Evolutionary conservation across 53 echinoderm and acorn worm species (phyloP).

Genomic region (Apostichopus leukothele): DNA sequence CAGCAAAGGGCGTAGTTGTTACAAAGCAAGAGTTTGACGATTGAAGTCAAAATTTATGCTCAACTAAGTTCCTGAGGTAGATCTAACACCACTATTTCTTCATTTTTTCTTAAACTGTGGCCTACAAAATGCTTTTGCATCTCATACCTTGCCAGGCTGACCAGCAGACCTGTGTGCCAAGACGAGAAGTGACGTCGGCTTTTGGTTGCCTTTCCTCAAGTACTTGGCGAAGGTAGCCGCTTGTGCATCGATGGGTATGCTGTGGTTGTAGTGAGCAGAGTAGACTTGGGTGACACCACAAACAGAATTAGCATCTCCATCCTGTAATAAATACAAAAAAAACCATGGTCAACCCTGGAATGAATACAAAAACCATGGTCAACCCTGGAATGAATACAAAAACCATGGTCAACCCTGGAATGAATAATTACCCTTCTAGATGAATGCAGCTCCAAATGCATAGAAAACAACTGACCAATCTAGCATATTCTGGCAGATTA

Average conservation of each 20-base stretch:
- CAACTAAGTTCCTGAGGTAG: too few species aligned
- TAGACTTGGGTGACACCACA: conserved; percentile 84
- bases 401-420: not conserved
- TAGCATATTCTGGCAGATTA: too few species aligned
- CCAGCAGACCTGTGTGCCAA: conserved; percentile 77
- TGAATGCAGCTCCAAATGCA: too few species aligned
- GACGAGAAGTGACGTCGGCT: conserved; percentile 69
- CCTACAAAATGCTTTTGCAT: too few species aligned
- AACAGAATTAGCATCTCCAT: conserved; percentile 67
- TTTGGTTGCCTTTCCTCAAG: conserved; percentile 74
- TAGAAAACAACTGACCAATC: too few species aligned
- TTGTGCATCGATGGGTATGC: conserved; percentile 91
- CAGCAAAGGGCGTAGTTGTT: too few species aligned
- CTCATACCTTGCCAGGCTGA: conserved; percentile 82
- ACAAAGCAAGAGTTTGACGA: too few species aligned
- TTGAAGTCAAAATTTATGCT: too few species aligned
- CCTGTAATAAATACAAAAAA: conserved; percentile 26
- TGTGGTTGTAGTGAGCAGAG: conserved; percentile 64
- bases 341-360: not conserved
- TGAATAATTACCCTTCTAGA: too few species aligned
- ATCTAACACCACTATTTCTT: too few species aligned
- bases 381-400: not conserved
- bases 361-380: not conserved
- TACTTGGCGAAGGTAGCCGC: conserved; percentile 80
- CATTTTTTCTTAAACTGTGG: too few species aligned